Percentiles rank a stretch among this genome's conserved stretches.
Conservation (phyloP, 2,797 vertebrate genomes). For the Labeo calbasu region DNA sequence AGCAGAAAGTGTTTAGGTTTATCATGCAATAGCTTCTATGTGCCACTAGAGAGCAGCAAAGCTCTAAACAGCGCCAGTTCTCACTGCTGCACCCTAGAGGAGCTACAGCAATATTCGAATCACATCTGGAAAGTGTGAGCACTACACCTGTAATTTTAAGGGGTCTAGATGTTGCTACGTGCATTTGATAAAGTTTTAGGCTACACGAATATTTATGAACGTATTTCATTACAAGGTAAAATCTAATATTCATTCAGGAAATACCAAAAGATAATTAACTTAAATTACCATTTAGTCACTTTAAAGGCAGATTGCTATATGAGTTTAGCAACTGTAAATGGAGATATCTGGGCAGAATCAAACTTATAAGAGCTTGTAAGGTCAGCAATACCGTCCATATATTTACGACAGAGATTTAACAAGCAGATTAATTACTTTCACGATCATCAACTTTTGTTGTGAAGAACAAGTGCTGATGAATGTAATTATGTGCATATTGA, state of each 20-base stretch:
- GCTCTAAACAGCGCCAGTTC: no score
- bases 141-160: background rate
- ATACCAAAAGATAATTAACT: background rate
- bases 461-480: background rate
- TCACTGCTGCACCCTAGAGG: conserved; percentile 37
- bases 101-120: background rate
- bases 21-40: background rate
- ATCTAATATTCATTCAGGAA: background rate
- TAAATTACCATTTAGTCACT: background rate
- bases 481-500: conserved; percentile 20
- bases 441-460: background rate
- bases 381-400: background rate
- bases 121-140: background rate
- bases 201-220: background rate
- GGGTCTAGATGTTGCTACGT: background rate
- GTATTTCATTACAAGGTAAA: background rate
- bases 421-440: background rate
- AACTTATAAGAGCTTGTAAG: background rate
- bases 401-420: background rate
- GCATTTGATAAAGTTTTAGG: background rate
- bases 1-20: background rate
- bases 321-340: background rate
- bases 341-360: background rate
- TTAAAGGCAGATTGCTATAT: background rate
- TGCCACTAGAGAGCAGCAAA: conserved; percentile 58